Percentiles rank a stretch among this genome's conserved stretches.
phyloP scores from a whole-genome alignment of 1,140 invertebrate genomes.

The Hirudo medicinalis region DNA sequence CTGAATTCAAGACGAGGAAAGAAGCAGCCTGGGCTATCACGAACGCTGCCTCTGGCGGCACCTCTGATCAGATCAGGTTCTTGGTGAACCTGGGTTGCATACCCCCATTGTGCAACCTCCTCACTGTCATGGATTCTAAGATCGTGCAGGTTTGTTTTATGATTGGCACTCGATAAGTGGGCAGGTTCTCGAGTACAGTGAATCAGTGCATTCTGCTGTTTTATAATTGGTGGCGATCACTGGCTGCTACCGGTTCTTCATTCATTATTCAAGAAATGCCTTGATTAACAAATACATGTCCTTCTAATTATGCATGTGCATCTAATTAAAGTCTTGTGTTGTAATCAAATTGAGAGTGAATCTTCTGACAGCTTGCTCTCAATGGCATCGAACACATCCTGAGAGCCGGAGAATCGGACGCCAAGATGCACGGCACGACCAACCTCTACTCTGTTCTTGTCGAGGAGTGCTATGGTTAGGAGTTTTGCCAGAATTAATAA shows the following conservation, averaged over 20 bases:
- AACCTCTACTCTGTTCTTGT: conserved; percentile 83
- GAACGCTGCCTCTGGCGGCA: conserved; percentile 88
- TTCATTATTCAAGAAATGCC: no score
- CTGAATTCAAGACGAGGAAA: conserved; percentile 90
- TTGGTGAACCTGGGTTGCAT: conserved; percentile 61
- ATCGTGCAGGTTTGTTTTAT: conserved; percentile 69
- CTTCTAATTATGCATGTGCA: no score
- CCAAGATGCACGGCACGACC: conserved; percentile 50
- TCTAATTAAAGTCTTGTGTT: no score
- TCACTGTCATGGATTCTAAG: conserved; percentile 84
- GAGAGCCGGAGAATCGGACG: conserved; percentile 72
- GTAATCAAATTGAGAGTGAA: no score
- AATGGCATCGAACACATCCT: conserved; percentile 93
- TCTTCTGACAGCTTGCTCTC: conserved; percentile 47
- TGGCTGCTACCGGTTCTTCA: no score
- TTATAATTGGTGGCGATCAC: no score
- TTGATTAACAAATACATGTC: no score
- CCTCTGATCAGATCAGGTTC: conserved; percentile 75
- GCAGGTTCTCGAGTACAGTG: no score
- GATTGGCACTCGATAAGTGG: no score
- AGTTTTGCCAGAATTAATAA: no score
- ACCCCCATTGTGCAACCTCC: conserved; percentile 79
- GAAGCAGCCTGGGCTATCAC: conserved; percentile 97
- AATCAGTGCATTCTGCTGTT: no score
- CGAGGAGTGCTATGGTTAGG: conserved; percentile 82